Base-by-base conservation (phyloP, 2,797 vertebrate genomes). In the Chelmon rostratus region DNA sequence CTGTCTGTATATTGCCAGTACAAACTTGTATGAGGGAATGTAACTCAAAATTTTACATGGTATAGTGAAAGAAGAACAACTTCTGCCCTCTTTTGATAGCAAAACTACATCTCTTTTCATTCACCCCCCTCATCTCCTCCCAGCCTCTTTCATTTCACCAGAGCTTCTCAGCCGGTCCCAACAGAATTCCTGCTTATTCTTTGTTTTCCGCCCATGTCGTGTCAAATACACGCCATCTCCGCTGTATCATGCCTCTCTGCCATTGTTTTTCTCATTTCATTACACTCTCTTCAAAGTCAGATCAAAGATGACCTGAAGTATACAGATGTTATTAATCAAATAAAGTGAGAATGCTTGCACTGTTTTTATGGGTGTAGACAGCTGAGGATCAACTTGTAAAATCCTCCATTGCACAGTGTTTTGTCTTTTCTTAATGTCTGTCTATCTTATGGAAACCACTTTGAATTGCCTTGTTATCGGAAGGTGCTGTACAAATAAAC, bases 271-370 rank as follows among this genome's bases (percentile, higher is more conserved):
- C 66, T 59, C 6, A 46, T 65, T 82, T 70, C 56, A 64, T 72
- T 49, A 53, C 16, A 18, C 25, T 58, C 37, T 67, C 65, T 42
- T 76, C 66, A 79, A 69, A 75, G 57, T 46, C 46, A 68, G 68
- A 84, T 84, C 66, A 79, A 68, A 79, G 40, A 67, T 82, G 80
- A 79, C 70, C 67, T 42, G 31, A 44, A 44, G 53, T 38, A 46
- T 68, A 53, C 19, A 65, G 73, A 62, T 61, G 2, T 63, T 62
- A 35, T 64, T 56, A 40, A 74, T 76, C 12, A 79, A 76, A 73
- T 58, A 28, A 73, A 85, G 57, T 1, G 2, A 67, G 46, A 78
- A 16, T 5, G n/a, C 6, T 53, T 52, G 65, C 44, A 64, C 58
- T 33, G 8, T 56, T 76, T 75, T 65, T 73, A 42, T 49, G 19